phyloP scores from a whole-genome alignment of 2,888 invertebrate species.

The Erannis defoliaria region DNA sequence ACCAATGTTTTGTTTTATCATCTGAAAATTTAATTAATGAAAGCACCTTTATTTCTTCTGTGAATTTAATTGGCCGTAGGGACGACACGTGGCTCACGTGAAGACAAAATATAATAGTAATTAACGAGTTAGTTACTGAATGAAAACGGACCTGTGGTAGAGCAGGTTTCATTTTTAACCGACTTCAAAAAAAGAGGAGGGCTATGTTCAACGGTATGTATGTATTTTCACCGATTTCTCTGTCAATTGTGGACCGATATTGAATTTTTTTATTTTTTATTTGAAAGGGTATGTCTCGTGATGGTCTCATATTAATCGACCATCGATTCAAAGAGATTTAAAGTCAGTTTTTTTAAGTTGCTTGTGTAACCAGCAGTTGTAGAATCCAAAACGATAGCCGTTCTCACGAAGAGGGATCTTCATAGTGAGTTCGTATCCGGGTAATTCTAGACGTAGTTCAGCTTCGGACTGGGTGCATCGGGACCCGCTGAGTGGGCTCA shows the following conservation, averaged over 20 bases:
- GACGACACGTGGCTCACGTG: slow-evolving; percentile 4
- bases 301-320: no score
- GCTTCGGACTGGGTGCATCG: slow-evolving; percentile 54
- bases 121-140: neutral
- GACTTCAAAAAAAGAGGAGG: no score
- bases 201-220: no score
- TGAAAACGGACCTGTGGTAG: neutral
- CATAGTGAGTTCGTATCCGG: slow-evolving; percentile 48
- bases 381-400: slow-evolving; percentile 27
- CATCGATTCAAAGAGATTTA: no score
- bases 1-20: slow-evolving; percentile 34
- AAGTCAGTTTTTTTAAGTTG: no score
- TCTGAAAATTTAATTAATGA: slow-evolving; percentile 21
- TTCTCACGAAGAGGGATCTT: slow-evolving; percentile 44
- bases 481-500: neutral
- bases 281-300: no score
- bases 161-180: neutral
- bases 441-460: neutral
- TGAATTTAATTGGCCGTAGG: slow-evolving; percentile 9
- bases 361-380: slow-evolving; percentile 17
- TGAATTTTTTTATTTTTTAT: no score
- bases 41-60: slow-evolving; percentile 17
- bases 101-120: neutral
- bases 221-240: no score
- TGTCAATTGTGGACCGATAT: no score